Evolutionary conservation across 2,797 vertebrate genomes (phyloP).

Genomic region (Adrianichthys oophorus): DNA sequence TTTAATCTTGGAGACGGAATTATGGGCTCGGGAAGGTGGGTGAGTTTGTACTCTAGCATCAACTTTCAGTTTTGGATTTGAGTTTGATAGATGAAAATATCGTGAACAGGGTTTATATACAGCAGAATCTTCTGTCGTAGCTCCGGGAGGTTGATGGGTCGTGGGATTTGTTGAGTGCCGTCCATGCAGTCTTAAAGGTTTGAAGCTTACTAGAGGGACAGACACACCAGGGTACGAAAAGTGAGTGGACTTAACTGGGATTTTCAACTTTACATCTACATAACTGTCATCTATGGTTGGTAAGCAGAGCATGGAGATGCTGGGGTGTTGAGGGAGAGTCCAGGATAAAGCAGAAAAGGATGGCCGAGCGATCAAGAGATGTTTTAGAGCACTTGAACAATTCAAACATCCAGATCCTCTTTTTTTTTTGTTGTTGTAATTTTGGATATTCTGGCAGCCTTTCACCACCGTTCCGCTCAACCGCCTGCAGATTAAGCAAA

Average conservation of each 20-base stretch:
- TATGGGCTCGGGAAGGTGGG: slow-evolving; percentile 2
- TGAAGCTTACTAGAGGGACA: slow-evolving; percentile 8
- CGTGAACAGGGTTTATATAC: slow-evolving; percentile 46
- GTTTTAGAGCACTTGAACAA: slow-evolving; percentile 27
- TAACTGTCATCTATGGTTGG: slow-evolving; percentile 23
- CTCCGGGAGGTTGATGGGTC: slow-evolving; percentile 6
- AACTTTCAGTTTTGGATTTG: slow-evolving; percentile 9
- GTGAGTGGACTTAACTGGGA: slow-evolving; percentile 28
- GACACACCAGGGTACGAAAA: slow-evolving; percentile 31
- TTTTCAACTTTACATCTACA: slow-evolving; percentile 35
- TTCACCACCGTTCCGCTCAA: slow-evolving; percentile 6
- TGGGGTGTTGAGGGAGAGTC: slow-evolving; percentile 6
- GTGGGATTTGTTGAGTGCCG: slow-evolving; percentile 9
- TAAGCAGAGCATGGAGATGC: slow-evolving; percentile 19
- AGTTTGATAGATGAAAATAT: slow-evolving; percentile 26
- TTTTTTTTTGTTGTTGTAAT: background rate
- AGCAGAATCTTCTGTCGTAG: slow-evolving; percentile 26
- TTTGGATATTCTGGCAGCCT: background rate
- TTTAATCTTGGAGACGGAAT: background rate
- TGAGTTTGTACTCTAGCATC: slow-evolving; percentile 7
- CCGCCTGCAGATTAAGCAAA: slow-evolving; percentile 6
- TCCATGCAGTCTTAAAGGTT: slow-evolving; percentile 44
- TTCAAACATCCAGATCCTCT: slow-evolving; percentile 14
- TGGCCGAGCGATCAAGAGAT: slow-evolving; percentile 14
- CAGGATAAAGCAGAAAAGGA: slow-evolving; percentile 7